These are phyloP conservation scores for Morone chrysops DNA, from an alignment of 2,113 vertebrate species.

Conservation along the genomic window DNA sequence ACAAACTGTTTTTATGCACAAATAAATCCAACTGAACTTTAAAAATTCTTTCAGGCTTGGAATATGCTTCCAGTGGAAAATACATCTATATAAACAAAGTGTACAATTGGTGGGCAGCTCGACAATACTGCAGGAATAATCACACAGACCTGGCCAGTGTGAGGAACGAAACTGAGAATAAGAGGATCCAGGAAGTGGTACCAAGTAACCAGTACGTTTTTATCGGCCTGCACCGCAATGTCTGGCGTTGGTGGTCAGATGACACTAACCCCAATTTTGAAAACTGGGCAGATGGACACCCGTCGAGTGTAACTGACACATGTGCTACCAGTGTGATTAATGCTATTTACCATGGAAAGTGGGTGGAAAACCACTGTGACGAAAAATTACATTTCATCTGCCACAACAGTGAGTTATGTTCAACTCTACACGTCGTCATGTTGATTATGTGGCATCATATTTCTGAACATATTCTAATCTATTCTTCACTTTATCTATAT, in stretches of 20 bases:
- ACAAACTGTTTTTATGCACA: not conserved
- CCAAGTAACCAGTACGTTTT: rapidly evolving
- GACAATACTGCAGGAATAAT: not conserved
- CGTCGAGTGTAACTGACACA: rapidly evolving
- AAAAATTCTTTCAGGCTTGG: not conserved
- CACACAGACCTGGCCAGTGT: constrained; percentile 38
- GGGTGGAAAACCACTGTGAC: not conserved
- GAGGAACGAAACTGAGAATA: rapidly evolving
- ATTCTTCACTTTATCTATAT: no score
- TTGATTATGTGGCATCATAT: not conserved
- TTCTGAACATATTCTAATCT: not conserved
- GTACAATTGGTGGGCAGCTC: not conserved
- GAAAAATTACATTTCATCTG: not conserved
- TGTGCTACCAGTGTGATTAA: constrained; percentile 12
- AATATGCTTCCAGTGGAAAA: not conserved
- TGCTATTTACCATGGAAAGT: not conserved
- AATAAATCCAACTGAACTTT: not conserved
- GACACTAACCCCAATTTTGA: rapidly evolving
- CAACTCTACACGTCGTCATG: no score
- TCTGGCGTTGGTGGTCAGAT: not conserved
- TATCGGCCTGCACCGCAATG: not conserved
- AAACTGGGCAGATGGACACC: not conserved
- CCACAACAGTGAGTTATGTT: constrained; percentile 5
- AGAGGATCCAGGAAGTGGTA: rapidly evolving
- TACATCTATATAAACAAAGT: not conserved